Percentiles rank a stretch among this genome's conserved stretches.
Evolutionary conservation across 1,140 invertebrate species (phyloP).

Genomic region (Microvelia longipes): DNA sequence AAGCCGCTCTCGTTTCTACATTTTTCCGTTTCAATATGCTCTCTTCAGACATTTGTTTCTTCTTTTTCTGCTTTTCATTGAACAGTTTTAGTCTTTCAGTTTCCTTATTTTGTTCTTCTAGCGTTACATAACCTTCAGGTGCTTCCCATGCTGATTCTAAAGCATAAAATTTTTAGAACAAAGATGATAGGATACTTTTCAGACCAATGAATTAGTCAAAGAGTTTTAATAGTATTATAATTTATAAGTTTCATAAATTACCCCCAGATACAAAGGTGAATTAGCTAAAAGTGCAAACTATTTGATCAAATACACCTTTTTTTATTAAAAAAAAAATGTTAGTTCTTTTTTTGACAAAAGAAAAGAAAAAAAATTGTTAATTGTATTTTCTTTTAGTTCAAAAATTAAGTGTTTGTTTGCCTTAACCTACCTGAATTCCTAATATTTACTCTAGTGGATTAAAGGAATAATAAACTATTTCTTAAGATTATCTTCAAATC

Average conservation of each 20-base stretch:
- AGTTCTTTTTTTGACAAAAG: no score
- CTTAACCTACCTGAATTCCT: no score
- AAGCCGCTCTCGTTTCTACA: slow-evolving; percentile 2
- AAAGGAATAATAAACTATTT: no score
- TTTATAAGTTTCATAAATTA: background rate
- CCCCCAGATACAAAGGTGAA: background rate
- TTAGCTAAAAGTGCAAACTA: background rate
- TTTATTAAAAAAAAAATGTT: background rate
- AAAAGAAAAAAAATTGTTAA: no score
- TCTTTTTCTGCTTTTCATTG: slow-evolving; percentile 27
- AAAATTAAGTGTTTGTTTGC: no score
- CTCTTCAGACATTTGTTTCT: slow-evolving; percentile 15
- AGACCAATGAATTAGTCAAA: background rate
- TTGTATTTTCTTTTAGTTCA: no score
- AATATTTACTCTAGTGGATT: no score
- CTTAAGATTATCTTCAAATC: no score
- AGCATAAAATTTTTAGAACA: slow-evolving; percentile 11
- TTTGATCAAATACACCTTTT: background rate
- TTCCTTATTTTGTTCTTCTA: slow-evolving; percentile 37
- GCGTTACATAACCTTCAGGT: slow-evolving; percentile 43
- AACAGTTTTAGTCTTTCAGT: slow-evolving; percentile 33
- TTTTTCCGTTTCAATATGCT: slow-evolving; percentile 20
- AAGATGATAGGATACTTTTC: background rate
- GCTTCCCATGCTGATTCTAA: slow-evolving; percentile 46
- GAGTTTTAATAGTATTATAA: background rate